Conservation (phyloP, 2,113 vertebrate species). For the Peromyscus leucopus region DNA sequence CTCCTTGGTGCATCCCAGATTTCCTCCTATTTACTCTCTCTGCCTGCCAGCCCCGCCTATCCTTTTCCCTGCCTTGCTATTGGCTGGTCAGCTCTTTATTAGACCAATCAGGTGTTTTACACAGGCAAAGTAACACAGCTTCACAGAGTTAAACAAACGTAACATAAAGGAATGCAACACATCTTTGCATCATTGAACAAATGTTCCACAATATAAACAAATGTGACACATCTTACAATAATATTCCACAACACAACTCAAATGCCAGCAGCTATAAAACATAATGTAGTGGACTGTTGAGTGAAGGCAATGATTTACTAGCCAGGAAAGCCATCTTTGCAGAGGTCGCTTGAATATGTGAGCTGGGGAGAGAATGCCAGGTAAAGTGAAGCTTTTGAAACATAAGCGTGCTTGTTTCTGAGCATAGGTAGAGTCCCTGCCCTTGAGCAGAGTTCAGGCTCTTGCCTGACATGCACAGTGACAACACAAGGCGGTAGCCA, state of each 20-base stretch:
- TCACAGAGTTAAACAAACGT: too few species aligned
- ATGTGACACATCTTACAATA: too few species aligned
- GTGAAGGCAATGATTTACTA: background rate
- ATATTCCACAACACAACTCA: background rate
- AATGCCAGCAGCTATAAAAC: background rate
- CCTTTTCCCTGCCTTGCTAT: too few species aligned
- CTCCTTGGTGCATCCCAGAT: too few species aligned
- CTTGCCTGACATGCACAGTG: background rate
- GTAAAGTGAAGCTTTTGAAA: background rate
- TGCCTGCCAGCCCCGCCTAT: too few species aligned
- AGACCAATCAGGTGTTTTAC: too few species aligned
- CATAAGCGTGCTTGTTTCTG: slow-evolving; percentile 3
- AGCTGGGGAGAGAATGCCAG: background rate
- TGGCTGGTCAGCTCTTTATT: too few species aligned
- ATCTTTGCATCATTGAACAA: too few species aligned
- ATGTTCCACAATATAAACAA: too few species aligned
- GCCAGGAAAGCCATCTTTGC: background rate
- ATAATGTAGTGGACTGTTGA: background rate
- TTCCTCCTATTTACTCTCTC: too few species aligned
- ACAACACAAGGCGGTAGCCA: background rate
- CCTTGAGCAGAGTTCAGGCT: slow-evolving; percentile 29
- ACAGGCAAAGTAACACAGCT: too few species aligned
- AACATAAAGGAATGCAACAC: too few species aligned
- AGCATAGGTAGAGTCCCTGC: background rate
- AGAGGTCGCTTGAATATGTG: background rate